A percentile compares a stretch with the other conserved stretches of the same genome.
Conservation (phyloP, 2,797 vertebrate species). For the Pseudochirops corinnae region DNA sequence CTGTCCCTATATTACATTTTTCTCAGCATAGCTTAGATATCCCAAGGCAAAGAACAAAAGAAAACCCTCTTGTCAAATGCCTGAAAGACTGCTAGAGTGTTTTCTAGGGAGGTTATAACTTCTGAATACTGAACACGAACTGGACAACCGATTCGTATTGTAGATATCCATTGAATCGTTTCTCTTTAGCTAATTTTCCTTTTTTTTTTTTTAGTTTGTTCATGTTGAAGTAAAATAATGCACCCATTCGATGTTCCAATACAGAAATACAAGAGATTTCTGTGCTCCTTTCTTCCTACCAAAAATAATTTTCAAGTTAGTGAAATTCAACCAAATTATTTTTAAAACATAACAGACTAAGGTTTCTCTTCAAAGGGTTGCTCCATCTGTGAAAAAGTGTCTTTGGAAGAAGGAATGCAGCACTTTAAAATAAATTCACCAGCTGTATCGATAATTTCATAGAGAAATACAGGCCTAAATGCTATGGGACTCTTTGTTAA, state of each 20-base stretch:
- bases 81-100: background rate
- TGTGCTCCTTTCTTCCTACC: conserved; percentile 68
- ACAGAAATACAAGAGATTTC: conserved; percentile 63
- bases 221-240: background rate
- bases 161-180: background rate
- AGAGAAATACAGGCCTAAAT: conserved; percentile 66
- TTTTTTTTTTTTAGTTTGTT: background rate
- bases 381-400: conserved; percentile 81
- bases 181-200: conserved; percentile 20
- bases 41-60: background rate
- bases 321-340: conserved; percentile 70
- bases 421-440: conserved; percentile 80
- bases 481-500: conserved; percentile 72
- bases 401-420: conserved; percentile 71
- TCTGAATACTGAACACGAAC: background rate
- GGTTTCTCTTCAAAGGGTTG: conserved; percentile 76
- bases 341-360: conserved; percentile 79
- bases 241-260: conserved; percentile 18
- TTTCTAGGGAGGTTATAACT: background rate
- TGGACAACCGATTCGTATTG: background rate
- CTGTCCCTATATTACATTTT: background rate
- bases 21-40: background rate
- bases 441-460: conserved; percentile 78
- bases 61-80: background rate
- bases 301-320: conserved; percentile 56